Percentiles rank a stretch among this genome's conserved stretches.
Conservation (phyloP, 2,113 vertebrate genomes). For the Tychaedon coryphoeus region DNA sequence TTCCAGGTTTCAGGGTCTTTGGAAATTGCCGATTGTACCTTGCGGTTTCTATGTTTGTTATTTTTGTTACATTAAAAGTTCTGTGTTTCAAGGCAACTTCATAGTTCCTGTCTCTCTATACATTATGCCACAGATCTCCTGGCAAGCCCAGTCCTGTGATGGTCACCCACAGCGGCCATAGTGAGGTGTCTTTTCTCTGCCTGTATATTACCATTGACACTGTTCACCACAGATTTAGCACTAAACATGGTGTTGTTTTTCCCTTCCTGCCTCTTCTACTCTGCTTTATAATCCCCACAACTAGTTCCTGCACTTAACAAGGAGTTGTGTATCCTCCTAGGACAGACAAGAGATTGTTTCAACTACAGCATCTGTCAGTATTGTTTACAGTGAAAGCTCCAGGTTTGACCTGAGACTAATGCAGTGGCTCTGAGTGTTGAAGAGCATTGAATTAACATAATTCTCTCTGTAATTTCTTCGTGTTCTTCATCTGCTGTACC, state of each 20-base stretch:
- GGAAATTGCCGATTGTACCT: too few relatives aligned
- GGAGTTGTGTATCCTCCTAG: background rate
- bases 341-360: background rate
- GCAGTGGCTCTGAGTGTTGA: background rate
- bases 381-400: background rate
- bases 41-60: too few relatives aligned
- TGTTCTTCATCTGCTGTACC: background rate
- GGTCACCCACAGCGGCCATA: too few relatives aligned
- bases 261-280: background rate
- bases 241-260: background rate
- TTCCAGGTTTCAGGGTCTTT: too few relatives aligned
- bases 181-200: background rate
- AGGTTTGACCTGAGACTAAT: background rate
- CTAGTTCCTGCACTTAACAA: background rate
- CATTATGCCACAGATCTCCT: too few relatives aligned
- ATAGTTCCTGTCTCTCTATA: too few relatives aligned
- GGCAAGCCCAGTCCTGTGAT: too few relatives aligned
- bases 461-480: background rate
- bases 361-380: background rate
- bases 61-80: too few relatives aligned
- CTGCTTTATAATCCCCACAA: background rate
- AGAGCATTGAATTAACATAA: background rate
- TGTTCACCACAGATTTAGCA: background rate
- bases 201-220: background rate
- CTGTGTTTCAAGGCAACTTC: too few relatives aligned